These are phyloP conservation scores for Belonocnema kinseyi DNA, from an alignment of 1,140 invertebrate genomes.

Conservation along the genomic window DNA sequence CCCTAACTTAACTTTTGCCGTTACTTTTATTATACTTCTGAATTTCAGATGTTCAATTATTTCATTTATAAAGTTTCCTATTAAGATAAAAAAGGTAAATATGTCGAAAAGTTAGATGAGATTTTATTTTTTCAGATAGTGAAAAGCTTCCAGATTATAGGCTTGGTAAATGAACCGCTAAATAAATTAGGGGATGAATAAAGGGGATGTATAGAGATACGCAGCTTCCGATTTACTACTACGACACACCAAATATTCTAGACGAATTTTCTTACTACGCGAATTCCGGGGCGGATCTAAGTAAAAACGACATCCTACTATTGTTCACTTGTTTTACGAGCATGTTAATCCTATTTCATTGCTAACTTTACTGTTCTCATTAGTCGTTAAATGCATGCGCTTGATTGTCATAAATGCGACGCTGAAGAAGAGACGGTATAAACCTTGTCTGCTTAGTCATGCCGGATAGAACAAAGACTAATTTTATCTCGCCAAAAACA, in stretches of 20 bases:
- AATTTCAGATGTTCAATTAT: too few species aligned
- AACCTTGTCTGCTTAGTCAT: constrained; percentile 33
- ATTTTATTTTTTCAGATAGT: too few species aligned
- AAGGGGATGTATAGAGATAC: too few species aligned
- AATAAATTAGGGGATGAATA: too few species aligned
- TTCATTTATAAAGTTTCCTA: too few species aligned
- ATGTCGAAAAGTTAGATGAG: too few species aligned
- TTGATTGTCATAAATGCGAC: constrained; percentile 49
- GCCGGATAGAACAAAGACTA: not conserved
- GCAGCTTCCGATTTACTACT: too few species aligned
- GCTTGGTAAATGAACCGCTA: too few species aligned
- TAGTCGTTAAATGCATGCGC: constrained; percentile 50
- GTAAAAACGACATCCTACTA: constrained; percentile 52
- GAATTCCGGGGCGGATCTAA: not conserved
- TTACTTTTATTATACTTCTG: too few species aligned
- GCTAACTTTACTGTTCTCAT: constrained; percentile 51
- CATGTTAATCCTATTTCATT: constrained; percentile 54
- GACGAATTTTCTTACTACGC: not conserved
- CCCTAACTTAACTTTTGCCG: too few species aligned
- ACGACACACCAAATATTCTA: not conserved
- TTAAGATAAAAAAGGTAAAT: too few species aligned
- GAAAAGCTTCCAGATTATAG: too few species aligned
- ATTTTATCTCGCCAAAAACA: not conserved
- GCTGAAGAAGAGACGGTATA: constrained; percentile 41
- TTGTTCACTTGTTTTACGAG: constrained; percentile 57